These are phyloP conservation scores for Ageneiosus marmoratus DNA, from an alignment of 2,113 vertebrate species.

Conservation along the genomic window DNA sequence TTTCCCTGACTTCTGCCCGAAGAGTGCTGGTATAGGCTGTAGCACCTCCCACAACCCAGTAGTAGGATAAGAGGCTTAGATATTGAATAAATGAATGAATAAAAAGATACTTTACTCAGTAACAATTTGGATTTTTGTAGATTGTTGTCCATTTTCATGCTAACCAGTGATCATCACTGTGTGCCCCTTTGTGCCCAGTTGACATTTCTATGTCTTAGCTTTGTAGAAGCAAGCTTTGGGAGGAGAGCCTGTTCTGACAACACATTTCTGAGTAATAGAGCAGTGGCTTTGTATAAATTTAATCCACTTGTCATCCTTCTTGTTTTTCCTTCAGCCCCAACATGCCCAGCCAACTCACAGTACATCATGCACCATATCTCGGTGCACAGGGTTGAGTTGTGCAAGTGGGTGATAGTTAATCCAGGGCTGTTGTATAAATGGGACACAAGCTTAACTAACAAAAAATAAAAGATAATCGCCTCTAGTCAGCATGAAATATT, in stretches of 20 bases:
- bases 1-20: too few relatives aligned
- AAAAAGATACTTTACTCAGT: neutral
- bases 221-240: neutral
- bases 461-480: neutral
- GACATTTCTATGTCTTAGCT: neutral
- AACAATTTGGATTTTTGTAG: neutral
- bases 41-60: too few relatives aligned
- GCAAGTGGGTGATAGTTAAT: neutral
- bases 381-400: neutral
- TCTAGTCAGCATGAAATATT: neutral
- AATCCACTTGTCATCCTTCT: constrained; percentile 20
- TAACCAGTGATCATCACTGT: neutral
- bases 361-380: neutral
- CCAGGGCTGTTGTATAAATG: neutral
- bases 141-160: neutral
- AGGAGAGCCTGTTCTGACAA: neutral
- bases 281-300: constrained; percentile 26
- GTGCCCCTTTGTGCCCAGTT: neutral
- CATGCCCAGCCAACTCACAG: constrained; percentile 39
- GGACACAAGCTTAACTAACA: constrained; percentile 6
- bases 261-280: constrained; percentile 26
- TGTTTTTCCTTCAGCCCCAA: constrained; percentile 17
- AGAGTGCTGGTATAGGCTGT: too few relatives aligned
- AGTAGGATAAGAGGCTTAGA: too few relatives aligned
- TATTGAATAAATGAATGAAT: too few relatives aligned